Evolutionary conservation across 2,888 invertebrate genomes (phyloP).

Genomic region (Agrypnus murinus): DNA sequence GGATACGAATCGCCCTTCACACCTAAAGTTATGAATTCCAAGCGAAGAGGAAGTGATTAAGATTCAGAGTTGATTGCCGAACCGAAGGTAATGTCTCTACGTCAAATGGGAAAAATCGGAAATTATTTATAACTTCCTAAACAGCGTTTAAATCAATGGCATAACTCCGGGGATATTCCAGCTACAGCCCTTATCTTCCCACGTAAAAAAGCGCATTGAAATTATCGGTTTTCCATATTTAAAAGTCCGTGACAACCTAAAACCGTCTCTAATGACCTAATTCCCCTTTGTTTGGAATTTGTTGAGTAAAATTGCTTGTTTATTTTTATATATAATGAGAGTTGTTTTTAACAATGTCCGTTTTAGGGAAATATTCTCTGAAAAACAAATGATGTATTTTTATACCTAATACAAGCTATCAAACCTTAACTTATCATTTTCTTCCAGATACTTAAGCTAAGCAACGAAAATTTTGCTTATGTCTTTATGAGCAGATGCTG

Average conservation of each 20-base stretch:
- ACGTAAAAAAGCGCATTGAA: neutral
- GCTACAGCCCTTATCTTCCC: conserved; percentile 4
- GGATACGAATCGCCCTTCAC: conserved; percentile 10
- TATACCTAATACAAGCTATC: too few relatives aligned
- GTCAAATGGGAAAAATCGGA: conserved; percentile 40
- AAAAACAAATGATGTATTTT: too few relatives aligned
- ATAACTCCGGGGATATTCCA: conserved; percentile 11
- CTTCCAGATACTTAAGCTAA: too few relatives aligned
- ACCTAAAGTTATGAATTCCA: conserved; percentile 12
- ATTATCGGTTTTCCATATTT: conserved; percentile 1
- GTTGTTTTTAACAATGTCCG: too few relatives aligned
- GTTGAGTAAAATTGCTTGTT: too few relatives aligned
- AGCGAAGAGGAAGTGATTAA: conserved; percentile 37
- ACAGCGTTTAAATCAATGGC: conserved; percentile 26
- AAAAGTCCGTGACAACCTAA: neutral
- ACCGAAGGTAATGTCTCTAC: conserved; percentile 27
- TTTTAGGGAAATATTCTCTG: too few relatives aligned
- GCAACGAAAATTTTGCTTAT: too few relatives aligned
- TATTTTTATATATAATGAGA: too few relatives aligned
- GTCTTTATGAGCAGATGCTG: too few relatives aligned
- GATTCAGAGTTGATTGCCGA: conserved; percentile 34
- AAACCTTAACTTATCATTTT: too few relatives aligned
- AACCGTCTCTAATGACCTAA: neutral
- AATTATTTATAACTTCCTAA: conserved; percentile 40
- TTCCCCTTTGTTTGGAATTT: too few relatives aligned